Evolutionary conservation across 2,797 vertebrate genomes (phyloP), one percentile per base, ranked within the genome.

Genomic region (Urophycis tenuis): DNA sequence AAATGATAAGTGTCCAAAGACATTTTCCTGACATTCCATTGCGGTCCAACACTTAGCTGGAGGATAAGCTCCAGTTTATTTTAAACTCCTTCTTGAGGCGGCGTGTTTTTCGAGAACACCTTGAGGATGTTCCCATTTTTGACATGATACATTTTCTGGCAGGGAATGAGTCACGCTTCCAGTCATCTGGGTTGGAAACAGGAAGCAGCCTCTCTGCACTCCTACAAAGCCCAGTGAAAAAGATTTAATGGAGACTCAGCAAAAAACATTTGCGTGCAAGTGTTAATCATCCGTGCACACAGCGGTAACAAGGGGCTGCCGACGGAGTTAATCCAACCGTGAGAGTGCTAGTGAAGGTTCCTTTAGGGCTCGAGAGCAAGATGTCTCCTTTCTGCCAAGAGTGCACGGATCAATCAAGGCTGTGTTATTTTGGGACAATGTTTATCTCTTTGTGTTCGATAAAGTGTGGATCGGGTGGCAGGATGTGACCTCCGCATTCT

Each of bases 171-270:
- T 83, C 80, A 85, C 53, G 30, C 74, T 30, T 9, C 53, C 5
- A 49, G 41, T 39, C 77, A 77, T 49, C 72, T 77, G 75, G 75
- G 76, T 77, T 71, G 74, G 76, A 77, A 81, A 79, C 75, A 84
- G 78, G 77, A 81, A 84, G 79, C 67, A 53, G 53, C 41, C 77
- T 75, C 77, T 75, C 73, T 78, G 71, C 77, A 78, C 74, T 80
- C 76, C 79, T 81, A 53, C 77, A 35, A 76, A 73, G 75, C 32
- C 69, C 76, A 72, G 69, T 80, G 82, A 75, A 80, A 80, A 83
- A 85, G 79, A 39, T 9, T 30, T 79, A 82, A 77, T 76, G 74
- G 71, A 73, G 72, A 74, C 69, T 78, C 77, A 35, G 79, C 41
- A 60, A 74, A 74, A 78, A 72, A 83, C 73, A 36, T 80, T 30